These are phyloP conservation scores for Galaxea fascicularis DNA, from an alignment of 92 coral and sea anemone species.

Conservation along the genomic window DNA sequence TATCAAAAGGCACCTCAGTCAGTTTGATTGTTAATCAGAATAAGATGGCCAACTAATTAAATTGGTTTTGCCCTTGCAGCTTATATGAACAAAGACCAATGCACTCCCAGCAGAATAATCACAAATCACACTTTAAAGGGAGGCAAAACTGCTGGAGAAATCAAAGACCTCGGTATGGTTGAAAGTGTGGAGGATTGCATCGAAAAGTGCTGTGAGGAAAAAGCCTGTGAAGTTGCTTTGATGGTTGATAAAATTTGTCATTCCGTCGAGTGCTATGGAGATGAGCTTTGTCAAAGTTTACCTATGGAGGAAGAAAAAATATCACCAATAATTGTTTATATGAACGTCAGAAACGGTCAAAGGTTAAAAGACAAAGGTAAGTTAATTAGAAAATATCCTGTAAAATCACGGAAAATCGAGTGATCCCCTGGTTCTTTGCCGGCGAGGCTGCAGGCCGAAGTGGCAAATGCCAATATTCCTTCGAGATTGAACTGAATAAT, in stretches of 20 bases:
- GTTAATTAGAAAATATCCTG: too few species aligned
- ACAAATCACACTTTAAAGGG: slow-evolving; percentile 90
- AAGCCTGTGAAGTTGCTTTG: slow-evolving; percentile 90
- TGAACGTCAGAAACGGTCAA: slow-evolving; percentile 77
- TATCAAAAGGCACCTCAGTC: too few species aligned
- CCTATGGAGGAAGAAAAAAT: slow-evolving; percentile 71
- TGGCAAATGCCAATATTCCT: too few species aligned
- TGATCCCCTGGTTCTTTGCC: too few species aligned
- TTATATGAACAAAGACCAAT: slow-evolving; percentile 54
- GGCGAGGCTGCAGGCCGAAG: too few species aligned
- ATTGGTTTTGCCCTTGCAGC: slow-evolving; percentile 39
- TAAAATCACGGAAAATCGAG: too few species aligned
- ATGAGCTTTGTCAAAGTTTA: slow-evolving; percentile 90
- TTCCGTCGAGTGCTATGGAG: slow-evolving; percentile 92
- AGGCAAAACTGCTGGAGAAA: slow-evolving; percentile 89
- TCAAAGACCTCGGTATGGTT: slow-evolving; percentile 80
- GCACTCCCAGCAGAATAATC: slow-evolving; percentile 91
- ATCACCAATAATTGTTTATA: slow-evolving; percentile 86
- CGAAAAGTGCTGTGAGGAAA: slow-evolving; percentile 84
- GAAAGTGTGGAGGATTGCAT: slow-evolving; percentile 90
- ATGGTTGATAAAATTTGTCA: slow-evolving; percentile 80
- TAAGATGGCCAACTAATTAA: neutral
- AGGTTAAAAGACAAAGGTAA: slow-evolving; percentile 90
- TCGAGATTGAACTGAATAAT: too few species aligned
- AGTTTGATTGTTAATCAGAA: neutral